These are phyloP conservation scores for Sipha flava DNA, from an alignment of 1,140 invertebrate species.

Conservation along the genomic window DNA sequence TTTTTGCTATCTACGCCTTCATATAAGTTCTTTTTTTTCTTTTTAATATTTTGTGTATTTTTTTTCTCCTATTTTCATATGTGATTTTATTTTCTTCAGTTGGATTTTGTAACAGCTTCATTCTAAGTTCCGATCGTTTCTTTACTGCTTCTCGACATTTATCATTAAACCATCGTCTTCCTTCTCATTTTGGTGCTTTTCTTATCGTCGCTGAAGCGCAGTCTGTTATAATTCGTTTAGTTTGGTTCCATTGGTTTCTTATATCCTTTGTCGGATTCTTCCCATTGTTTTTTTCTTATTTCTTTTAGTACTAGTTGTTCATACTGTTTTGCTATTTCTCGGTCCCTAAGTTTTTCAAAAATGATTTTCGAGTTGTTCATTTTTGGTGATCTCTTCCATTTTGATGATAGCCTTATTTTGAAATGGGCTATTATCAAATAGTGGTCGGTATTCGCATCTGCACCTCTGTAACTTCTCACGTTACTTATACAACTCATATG, in stretches of 20 bases:
- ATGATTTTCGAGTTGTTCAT: background rate
- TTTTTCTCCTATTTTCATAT: background rate
- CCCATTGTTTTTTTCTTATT: background rate
- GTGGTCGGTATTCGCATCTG: slow-evolving; percentile 34
- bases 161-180: background rate
- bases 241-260: background rate
- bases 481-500: slow-evolving; percentile 18
- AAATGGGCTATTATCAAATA: slow-evolving; percentile 32
- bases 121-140: background rate
- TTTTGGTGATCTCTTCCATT: background rate
- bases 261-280: background rate
- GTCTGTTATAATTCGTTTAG: background rate
- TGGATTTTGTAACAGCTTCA: background rate
- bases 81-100: background rate
- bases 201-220: background rate
- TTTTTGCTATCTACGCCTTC: too few relatives aligned
- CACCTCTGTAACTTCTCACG: slow-evolving; percentile 33
- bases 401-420: slow-evolving; percentile 7
- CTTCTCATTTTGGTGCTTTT: background rate
- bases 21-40: background rate
- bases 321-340: background rate
- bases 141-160: background rate
- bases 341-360: background rate
- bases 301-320: background rate
- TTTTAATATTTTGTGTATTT: background rate